phyloP scores from a whole-genome alignment of 2,797 vertebrate genomes.

The Acomys russatus region DNA sequence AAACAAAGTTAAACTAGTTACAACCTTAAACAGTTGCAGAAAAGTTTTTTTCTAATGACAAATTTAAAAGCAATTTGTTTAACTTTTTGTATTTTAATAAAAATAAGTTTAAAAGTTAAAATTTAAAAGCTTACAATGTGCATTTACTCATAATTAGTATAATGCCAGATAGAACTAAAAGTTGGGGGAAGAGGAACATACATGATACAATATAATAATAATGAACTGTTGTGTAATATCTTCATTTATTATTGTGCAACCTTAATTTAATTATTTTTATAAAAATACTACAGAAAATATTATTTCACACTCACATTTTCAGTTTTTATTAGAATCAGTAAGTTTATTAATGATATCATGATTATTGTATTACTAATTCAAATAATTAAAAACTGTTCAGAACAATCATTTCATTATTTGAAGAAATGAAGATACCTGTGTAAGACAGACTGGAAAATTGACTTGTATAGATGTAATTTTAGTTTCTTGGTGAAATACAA shows the following conservation, averaged over 20 bases:
- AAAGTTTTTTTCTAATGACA: slow-evolving; percentile 3
- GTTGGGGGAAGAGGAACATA: background rate
- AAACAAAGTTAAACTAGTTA: background rate
- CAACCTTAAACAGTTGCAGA: background rate
- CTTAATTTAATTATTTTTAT: slow-evolving; percentile 12
- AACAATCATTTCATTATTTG: background rate
- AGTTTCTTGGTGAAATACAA: background rate
- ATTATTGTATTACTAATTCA: background rate
- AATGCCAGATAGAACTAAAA: background rate
- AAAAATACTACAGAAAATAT: background rate
- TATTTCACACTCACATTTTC: background rate
- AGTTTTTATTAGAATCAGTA: slow-evolving; percentile 33
- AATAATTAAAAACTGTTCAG: background rate
- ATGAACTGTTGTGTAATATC: background rate
- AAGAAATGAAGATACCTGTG: background rate
- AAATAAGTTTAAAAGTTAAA: slow-evolving; percentile 29
- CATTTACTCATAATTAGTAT: slow-evolving; percentile 26
- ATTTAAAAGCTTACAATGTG: background rate
- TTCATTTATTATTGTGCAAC: background rate
- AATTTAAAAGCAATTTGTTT: background rate
- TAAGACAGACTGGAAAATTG: background rate
- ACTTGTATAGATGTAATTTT: background rate
- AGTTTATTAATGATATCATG: background rate
- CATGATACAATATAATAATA: background rate
- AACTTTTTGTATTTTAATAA: background rate